Percentiles rank a stretch among this genome's conserved stretches.
phyloP scores from a whole-genome alignment of 2,888 invertebrate species.

The Aethes cnicana region DNA sequence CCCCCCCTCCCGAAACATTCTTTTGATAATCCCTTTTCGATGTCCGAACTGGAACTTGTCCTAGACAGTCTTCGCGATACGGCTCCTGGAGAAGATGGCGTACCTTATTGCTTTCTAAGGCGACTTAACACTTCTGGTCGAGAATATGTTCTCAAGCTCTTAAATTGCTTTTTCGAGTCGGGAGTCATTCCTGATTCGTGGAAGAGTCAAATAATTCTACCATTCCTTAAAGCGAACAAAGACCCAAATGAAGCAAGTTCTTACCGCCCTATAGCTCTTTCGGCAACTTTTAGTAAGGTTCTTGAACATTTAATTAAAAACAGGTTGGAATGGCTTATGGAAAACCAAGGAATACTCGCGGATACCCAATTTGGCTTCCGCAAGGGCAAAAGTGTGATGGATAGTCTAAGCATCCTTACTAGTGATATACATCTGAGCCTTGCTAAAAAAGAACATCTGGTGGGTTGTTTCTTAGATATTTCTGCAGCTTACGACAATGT shows the following conservation, averaged over 20 bases:
- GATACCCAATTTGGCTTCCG: neutral
- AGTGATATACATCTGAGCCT: slow-evolving; percentile 19
- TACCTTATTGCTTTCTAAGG: neutral
- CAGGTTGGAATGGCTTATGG: slow-evolving; percentile 19
- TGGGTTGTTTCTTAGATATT: slow-evolving; percentile 23
- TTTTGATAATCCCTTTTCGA: too few species aligned
- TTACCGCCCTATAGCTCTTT: slow-evolving; percentile 30
- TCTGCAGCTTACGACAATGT: slow-evolving; percentile 25
- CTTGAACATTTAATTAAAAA: slow-evolving; percentile 20
- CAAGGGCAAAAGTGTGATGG: slow-evolving; percentile 28
- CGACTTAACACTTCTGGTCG: neutral
- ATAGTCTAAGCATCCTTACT: slow-evolving; percentile 28
- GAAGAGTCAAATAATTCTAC: neutral
- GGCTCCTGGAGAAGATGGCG: too few species aligned
- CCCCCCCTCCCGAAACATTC: neutral
- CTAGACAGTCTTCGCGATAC: too few species aligned
- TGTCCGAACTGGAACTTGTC: neutral
- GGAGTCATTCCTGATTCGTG: neutral
- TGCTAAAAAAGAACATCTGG: neutral
- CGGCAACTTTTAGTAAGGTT: slow-evolving; percentile 20
- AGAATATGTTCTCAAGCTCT: neutral
- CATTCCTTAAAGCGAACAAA: neutral
- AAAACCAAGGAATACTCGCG: slow-evolving; percentile 7
- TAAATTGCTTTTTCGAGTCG: neutral
- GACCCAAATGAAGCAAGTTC: too few species aligned